Conservation (phyloP, 2,888 invertebrate genomes). For the Scaeva pyrastri region DNA sequence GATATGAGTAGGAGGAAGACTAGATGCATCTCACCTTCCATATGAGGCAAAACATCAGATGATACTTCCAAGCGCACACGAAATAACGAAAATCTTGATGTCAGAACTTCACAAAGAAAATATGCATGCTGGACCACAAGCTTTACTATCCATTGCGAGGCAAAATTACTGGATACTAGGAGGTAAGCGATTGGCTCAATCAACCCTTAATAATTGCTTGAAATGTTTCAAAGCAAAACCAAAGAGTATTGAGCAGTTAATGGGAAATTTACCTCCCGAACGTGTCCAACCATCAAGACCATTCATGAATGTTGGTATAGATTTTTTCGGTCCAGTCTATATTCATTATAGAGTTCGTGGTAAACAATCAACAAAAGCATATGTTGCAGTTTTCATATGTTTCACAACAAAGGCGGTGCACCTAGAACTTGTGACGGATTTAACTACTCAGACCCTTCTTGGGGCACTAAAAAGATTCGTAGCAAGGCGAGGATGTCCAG, state of each 20-base stretch:
- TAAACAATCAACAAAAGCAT: too few relatives aligned
- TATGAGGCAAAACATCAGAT: constrained; percentile 25
- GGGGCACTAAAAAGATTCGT: too few relatives aligned
- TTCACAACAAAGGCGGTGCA: too few relatives aligned
- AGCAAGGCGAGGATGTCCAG: too few relatives aligned
- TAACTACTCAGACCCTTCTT: too few relatives aligned
- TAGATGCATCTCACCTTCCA: constrained; percentile 9
- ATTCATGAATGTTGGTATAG: background rate
- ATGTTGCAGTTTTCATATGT: too few relatives aligned
- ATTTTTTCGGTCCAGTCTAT: too few relatives aligned
- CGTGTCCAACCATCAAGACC: constrained; percentile 15
- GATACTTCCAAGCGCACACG: constrained; percentile 9
- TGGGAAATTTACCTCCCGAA: constrained; percentile 9
- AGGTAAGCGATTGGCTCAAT: constrained; percentile 1
- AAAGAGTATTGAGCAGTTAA: constrained; percentile 2
- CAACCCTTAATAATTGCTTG: background rate
- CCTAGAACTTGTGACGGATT: too few relatives aligned
- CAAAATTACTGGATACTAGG: background rate
- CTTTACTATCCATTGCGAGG: background rate
- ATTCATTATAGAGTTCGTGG: too few relatives aligned
- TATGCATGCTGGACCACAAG: constrained; percentile 7
- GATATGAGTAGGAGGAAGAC: constrained; percentile 6
- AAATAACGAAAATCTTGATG: constrained; percentile 5
- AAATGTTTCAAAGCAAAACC: constrained; percentile 11
- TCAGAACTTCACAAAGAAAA: constrained; percentile 1